phyloP scores from a whole-genome alignment of 1,140 invertebrate species.

The Aphaenogaster floridana region DNA sequence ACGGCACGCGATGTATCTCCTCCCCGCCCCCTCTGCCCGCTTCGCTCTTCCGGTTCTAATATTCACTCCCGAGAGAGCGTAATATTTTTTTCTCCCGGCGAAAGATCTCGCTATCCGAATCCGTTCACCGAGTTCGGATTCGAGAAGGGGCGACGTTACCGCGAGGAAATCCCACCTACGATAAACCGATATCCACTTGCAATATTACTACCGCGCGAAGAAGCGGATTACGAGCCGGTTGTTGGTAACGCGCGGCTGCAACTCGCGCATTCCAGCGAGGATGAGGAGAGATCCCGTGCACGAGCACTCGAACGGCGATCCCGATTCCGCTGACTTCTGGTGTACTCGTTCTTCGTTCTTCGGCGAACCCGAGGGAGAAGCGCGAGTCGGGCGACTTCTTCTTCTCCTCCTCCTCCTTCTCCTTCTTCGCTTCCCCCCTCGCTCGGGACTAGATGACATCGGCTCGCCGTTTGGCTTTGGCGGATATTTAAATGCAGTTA shows the following conservation, averaged over 20 bases:
- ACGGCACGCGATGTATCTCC: neutral
- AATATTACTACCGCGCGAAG: neutral
- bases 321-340: slow-evolving; percentile 56
- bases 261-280: slow-evolving; percentile 39
- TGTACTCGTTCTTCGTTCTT: neutral
- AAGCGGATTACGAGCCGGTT: slow-evolving; percentile 23
- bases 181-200: neutral
- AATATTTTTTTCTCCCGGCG: neutral
- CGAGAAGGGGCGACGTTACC: neutral
- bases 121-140: neutral
- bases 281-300: neutral
- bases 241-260: slow-evolving; percentile 5
- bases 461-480: slow-evolving; percentile 10
- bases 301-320: slow-evolving; percentile 7
- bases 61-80: slow-evolving; percentile 8
- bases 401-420: neutral
- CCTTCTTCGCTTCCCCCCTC: too few relatives aligned
- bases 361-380: neutral
- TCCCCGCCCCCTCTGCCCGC: neutral
- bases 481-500: slow-evolving; percentile 66
- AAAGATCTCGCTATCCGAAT: neutral
- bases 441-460: slow-evolving; percentile 27
- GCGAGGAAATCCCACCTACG: slow-evolving; percentile 3
- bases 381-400: neutral
- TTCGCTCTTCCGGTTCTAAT: slow-evolving; percentile 7